Evolutionary conservation across 2,888 invertebrate genomes (phyloP), one percentile per base, ranked within the genome.

Genomic region (Limnephilus auricula): DNA sequence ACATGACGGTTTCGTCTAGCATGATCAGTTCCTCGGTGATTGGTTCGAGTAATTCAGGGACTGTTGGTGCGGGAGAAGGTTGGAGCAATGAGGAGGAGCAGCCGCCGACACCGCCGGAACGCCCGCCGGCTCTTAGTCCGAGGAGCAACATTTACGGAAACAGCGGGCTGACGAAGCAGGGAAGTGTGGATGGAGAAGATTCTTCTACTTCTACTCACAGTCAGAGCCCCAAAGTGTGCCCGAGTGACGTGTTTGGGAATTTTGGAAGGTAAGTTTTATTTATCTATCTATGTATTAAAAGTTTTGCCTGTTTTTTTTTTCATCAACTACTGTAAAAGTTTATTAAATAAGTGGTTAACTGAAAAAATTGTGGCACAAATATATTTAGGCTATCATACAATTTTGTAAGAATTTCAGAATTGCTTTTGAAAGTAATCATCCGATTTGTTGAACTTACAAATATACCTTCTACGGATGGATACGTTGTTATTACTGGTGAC

Each of bases 81-180:
- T 32, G 34, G 32, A n/a, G 83, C 4, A 65, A 83, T 25, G 79
- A 91, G n/a, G 78, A 45, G 15, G 86, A 85, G 25, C 50, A 45
- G 13, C 92, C 92, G 3, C 89, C 90, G 5, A 85, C 92, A 30
- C 89, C 88, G 9, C 92, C 91, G 32, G 89, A 86, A 45, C 40
- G 92, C 50, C 92, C 90, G 89, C 92, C 87, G 91, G 93, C 90
- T 84, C 89, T 90, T 18, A 92, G 92, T 45, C 93, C 93, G 89
- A 84, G 93, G 85, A 93, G 91, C 89, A 92, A 93, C 93, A 87
- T 85, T 25, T 79, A 86, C 78, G 86, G 90, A 2, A 40, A 78
- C 45, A 90, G 31, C 25, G 88, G 40, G 40, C 18, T 86, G 30
- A 37, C 50, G 13, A 90, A 90, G 34, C 78, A 82, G 79, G 32